These are phyloP conservation scores for Neosilurus hyrtlii DNA, from an alignment of 2,797 vertebrate genomes.

Conservation along the genomic window DNA sequence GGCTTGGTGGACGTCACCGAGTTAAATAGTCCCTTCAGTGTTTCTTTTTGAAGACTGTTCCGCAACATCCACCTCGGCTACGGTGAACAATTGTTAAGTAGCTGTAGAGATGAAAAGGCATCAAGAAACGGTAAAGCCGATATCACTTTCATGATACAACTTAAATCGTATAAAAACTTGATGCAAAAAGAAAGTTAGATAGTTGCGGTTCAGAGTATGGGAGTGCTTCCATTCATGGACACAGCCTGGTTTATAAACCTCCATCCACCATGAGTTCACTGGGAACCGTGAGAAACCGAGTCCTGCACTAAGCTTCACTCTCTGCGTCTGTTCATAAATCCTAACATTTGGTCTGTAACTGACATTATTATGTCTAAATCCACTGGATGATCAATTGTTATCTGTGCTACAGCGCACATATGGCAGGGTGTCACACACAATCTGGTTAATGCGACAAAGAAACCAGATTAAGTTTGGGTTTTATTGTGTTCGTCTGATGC, in stretches of 20 bases:
- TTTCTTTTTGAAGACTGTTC: too few species aligned
- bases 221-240: neutral
- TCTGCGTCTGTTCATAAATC: neutral
- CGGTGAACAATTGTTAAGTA: too few species aligned
- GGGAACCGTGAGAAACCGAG: neutral
- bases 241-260: neutral
- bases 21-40: too few species aligned
- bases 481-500: constrained; percentile 5
- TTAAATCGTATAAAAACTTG: neutral
- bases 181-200: neutral
- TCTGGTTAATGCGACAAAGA: neutral
- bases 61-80: too few species aligned
- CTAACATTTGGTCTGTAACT: neutral
- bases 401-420: constrained; percentile 14
- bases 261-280: neutral
- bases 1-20: too few species aligned
- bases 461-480: neutral
- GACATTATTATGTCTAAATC: constrained; percentile 5
- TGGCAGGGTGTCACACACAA: neutral
- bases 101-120: neutral
- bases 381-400: neutral
- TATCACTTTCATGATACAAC: neutral
- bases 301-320: neutral
- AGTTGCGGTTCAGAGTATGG: neutral
- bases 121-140: neutral